These are phyloP conservation scores for Catostomus latipinnis DNA, from an alignment of 2,797 vertebrate genomes.

Conservation along the genomic window DNA sequence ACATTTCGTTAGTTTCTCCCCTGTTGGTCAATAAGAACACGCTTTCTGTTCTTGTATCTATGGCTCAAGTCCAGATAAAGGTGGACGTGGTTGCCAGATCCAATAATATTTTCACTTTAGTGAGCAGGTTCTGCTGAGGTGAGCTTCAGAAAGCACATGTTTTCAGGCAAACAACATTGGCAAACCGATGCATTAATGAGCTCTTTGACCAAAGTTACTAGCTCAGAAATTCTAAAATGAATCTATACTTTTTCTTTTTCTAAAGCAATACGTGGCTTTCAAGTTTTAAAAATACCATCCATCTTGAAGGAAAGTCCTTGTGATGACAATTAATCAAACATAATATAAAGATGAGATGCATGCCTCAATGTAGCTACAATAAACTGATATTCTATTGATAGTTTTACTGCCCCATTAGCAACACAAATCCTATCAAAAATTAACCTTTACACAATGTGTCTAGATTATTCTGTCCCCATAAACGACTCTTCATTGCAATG, in stretches of 20 bases:
- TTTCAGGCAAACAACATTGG: conserved; percentile 1
- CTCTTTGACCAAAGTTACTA: background rate
- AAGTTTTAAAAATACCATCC: conserved; percentile 28
- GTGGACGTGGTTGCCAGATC: conserved; percentile 49
- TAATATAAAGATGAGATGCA: background rate
- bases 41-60: conserved; percentile 60
- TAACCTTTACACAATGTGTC: background rate
- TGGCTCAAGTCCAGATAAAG: conserved; percentile 64
- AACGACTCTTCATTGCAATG: background rate
- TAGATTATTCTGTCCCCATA: background rate
- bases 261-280: background rate
- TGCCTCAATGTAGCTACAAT: background rate
- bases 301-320: background rate
- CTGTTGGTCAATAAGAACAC: conserved; percentile 62
- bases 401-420: background rate
- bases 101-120: conserved; percentile 53
- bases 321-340: background rate
- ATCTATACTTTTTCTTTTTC: background rate
- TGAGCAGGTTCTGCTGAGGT: conserved; percentile 63
- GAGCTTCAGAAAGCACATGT: conserved; percentile 60
- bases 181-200: conserved; percentile 8
- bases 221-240: too few species aligned
- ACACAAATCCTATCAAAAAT: background rate
- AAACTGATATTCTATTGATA: background rate
- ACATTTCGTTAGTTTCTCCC: too few species aligned